These are phyloP conservation scores for Chaetodon trifasciatus DNA, from an alignment of 2,797 vertebrate genomes.

Conservation along the genomic window DNA sequence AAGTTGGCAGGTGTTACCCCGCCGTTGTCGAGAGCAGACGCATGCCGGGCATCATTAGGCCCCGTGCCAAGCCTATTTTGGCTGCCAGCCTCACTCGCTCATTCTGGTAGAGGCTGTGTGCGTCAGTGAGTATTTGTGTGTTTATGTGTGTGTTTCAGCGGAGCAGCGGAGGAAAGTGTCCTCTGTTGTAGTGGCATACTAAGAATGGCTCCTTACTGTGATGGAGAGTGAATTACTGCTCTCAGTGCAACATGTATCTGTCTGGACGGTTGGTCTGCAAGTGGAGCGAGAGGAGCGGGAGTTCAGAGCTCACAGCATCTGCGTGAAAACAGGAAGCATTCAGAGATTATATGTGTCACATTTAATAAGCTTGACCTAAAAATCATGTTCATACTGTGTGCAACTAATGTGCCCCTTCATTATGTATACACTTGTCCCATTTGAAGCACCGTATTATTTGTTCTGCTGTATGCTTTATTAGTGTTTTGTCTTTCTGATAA, in stretches of 20 bases:
- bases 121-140: conserved; percentile 37
- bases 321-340: background rate
- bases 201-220: conserved; percentile 48
- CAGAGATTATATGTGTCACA: background rate
- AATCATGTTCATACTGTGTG: background rate
- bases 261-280: conserved; percentile 17
- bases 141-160: conserved; percentile 19
- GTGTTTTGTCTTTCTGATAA: no score
- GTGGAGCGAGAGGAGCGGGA: background rate
- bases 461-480: no score
- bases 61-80: conserved; percentile 92
- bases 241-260: conserved; percentile 50
- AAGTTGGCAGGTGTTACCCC: conserved; percentile 98
- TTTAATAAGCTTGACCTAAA: background rate
- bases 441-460: no score
- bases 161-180: conserved; percentile 51
- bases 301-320: conserved; percentile 1
- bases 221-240: conserved; percentile 43
- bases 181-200: conserved; percentile 64
- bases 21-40: conserved; percentile 93
- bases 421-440: no score
- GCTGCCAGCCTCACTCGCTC: conserved; percentile 88
- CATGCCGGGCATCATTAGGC: conserved; percentile 98
- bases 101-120: conserved; percentile 58
- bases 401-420: background rate